Base-by-base conservation (phyloP, 2,113 vertebrate genomes). In the Sturnus vulgaris region DNA sequence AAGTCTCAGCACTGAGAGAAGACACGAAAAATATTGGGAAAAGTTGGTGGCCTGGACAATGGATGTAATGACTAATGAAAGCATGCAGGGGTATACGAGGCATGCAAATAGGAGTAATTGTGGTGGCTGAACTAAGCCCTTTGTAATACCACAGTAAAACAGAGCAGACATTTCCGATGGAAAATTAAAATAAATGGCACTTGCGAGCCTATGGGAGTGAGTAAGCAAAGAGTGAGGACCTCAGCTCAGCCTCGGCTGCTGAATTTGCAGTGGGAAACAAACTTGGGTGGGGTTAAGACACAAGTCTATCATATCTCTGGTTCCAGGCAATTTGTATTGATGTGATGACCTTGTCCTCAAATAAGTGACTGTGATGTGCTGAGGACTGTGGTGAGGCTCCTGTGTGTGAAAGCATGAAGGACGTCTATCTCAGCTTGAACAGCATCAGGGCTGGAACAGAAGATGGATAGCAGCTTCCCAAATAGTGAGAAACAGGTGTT, bases 301-400 rank as follows among this genome's bases (percentile, higher is more conserved):
- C 0, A 3, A 80, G 12, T 7, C 31, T 69, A 50, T 37, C 4
- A 24, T 1, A 1, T 44, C 11, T 86, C 18, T 44, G 44, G 8
- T 64, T 89, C 35, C 14, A 49, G 6, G 12, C 0, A 3, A 22
- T 60, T 50, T 82, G 37, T 60, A 33, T 14, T 90, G 17, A 64
- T 27, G 7, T 22, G 8, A 70, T 69, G 9, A 46, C 6, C 35
- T 2, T 19, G 20, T 49, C 28, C 42, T 69, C 28, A 57, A 47
- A 27, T 20, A 69, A 60, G 10, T 37, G 14, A 25, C 15, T 76
- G 15, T 49, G 40, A 53, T 35, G 20, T 71, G 12, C 35, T 72
- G 25, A 75, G n/a, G 50, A 56, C 28, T 57, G 25, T 4, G 3
- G 14, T 53, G 46, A 87, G 5, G 15, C 8, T 79, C 22, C 17